These are phyloP conservation scores for Sitta carolinensis DNA, from an alignment of 2,797 vertebrate species.

Conservation along the genomic window DNA sequence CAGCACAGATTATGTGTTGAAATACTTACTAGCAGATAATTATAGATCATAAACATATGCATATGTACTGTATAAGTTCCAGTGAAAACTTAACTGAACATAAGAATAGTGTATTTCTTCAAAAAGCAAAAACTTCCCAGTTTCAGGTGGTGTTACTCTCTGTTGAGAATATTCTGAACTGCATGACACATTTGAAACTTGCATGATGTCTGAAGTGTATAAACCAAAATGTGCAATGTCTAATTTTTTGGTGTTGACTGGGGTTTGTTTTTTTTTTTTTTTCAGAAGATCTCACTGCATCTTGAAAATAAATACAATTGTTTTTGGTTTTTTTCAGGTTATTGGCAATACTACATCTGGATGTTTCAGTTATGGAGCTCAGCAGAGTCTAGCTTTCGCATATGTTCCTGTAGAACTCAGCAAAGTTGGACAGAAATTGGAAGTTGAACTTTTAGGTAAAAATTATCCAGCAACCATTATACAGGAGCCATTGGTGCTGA, in stretches of 20 bases:
- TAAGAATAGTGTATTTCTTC: background rate
- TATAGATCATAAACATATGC: background rate
- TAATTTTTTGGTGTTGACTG: background rate
- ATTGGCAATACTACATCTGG: conserved; percentile 97
- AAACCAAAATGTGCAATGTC: background rate
- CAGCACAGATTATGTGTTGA: background rate
- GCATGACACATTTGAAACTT: background rate
- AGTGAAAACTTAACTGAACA: background rate
- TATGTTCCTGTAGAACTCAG: conserved; percentile 88
- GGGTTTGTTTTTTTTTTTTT: background rate
- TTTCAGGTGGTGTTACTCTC: background rate
- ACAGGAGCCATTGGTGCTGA: conserved; percentile 89
- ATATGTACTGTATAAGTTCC: background rate
- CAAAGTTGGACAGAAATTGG: conserved; percentile 86
- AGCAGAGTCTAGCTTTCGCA: conserved; percentile 90
- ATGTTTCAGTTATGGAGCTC: conserved; percentile 88
- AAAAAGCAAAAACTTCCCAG: background rate
- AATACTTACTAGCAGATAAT: background rate
- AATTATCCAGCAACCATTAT: conserved; percentile 84
- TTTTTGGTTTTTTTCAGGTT: conserved; percentile 78
- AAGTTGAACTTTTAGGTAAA: conserved; percentile 90
- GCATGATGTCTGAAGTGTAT: background rate
- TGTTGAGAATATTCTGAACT: background rate
- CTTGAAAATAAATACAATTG: background rate
- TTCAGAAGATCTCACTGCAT: background rate